Conservation (phyloP, 2,888 invertebrate genomes). For the Apamea sordens region DNA sequence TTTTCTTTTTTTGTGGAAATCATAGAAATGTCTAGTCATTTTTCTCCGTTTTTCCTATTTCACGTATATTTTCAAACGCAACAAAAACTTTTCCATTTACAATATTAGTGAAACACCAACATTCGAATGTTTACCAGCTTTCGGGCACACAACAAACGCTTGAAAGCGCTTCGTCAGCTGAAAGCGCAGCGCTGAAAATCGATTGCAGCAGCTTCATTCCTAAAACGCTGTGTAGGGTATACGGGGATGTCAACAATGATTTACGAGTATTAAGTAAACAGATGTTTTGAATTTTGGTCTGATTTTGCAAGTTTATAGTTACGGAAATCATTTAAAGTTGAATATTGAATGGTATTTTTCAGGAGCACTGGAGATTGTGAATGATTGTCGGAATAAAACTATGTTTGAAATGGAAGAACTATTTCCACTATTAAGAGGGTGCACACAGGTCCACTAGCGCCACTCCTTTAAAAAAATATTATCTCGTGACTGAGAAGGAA, state of each 20-base stretch:
- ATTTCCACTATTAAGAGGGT: background rate
- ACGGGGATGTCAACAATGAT: conserved; percentile 52
- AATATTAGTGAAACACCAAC: conserved; percentile 26
- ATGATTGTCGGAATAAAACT: background rate
- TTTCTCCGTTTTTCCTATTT: background rate
- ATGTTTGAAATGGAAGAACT: background rate
- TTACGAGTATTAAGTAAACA: conserved; percentile 50
- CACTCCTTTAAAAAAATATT: too few species aligned
- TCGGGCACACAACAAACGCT: conserved; percentile 46
- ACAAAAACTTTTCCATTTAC: conserved; percentile 29
- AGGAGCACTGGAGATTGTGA: background rate
- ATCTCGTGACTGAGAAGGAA: too few species aligned
- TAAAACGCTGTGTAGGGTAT: conserved; percentile 44
- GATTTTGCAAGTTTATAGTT: conserved; percentile 26
- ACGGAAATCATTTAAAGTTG: background rate
- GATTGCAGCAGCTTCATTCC: conserved; percentile 47
- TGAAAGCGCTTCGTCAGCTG: conserved; percentile 49
- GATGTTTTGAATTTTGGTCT: conserved; percentile 44
- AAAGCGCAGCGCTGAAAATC: conserved; percentile 54
- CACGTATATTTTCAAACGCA: background rate
- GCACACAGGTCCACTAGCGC: too few species aligned
- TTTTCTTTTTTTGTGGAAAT: background rate
- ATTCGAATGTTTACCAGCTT: conserved; percentile 42
- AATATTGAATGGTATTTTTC: background rate
- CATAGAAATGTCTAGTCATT: background rate